These are phyloP conservation scores for Mus pahari DNA, from an alignment of 2,113 vertebrate species.

Conservation along the genomic window DNA sequence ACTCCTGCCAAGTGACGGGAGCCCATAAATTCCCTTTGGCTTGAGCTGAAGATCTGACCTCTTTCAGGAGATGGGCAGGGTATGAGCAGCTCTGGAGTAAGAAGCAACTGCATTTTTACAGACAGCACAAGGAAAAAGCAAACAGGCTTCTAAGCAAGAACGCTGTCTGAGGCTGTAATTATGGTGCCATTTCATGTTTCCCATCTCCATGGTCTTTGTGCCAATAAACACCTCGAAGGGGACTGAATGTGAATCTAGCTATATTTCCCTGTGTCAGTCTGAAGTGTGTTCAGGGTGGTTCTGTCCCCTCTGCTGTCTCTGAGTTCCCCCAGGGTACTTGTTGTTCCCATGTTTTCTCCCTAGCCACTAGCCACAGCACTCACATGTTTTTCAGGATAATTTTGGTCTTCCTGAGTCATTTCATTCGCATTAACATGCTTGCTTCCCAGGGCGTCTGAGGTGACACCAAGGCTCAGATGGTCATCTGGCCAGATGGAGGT, in stretches of 20 bases:
- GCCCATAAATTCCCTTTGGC: constrained; percentile 60
- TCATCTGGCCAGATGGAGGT: constrained; percentile 44
- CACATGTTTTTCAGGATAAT: neutral
- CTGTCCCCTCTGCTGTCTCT: neutral
- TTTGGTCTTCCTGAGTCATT: constrained; percentile 39
- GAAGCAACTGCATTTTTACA: constrained; percentile 13
- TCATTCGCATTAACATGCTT: constrained; percentile 31
- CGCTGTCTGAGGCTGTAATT: constrained; percentile 14
- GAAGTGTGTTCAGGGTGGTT: neutral
- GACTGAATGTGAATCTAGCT: neutral
- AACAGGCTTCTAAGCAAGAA: constrained; percentile 31
- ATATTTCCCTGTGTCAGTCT: neutral
- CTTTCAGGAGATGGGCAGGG: neutral
- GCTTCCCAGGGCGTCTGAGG: constrained; percentile 20
- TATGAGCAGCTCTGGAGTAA: neutral
- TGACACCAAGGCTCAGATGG: neutral
- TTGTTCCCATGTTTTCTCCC: neutral
- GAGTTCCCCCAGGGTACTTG: neutral
- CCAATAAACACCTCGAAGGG: constrained; percentile 3
- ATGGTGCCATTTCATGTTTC: neutral
- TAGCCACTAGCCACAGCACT: neutral
- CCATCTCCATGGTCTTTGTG: neutral
- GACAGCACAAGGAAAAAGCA: neutral
- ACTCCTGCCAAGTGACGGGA: constrained; percentile 28
- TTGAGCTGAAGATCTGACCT: neutral